phyloP scores from a whole-genome alignment of 2,888 invertebrate species.

The Pristionchus arcanus region DNA sequence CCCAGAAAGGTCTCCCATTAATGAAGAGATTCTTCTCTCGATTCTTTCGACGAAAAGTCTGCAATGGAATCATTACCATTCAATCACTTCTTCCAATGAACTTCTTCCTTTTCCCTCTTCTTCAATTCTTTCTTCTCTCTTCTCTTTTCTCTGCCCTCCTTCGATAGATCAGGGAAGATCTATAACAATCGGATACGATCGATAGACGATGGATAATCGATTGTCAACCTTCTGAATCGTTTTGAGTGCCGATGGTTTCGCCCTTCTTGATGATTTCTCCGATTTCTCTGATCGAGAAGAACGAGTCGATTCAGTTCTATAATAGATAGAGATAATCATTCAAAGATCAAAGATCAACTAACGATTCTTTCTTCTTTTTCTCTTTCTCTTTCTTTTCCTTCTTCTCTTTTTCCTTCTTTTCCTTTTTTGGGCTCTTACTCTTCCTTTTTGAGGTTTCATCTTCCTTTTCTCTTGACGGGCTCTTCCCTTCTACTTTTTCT shows the following conservation, averaged over 20 bases:
- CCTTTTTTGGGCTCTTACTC: not conserved
- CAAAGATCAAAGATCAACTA: constrained; percentile 1
- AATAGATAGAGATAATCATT: not conserved
- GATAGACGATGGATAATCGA: not conserved
- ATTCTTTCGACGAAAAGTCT: constrained; percentile 1
- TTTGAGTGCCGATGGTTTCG: not conserved
- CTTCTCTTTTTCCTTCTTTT: not conserved
- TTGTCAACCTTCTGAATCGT: constrained; percentile 15
- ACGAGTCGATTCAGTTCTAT: not conserved
- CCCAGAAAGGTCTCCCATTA: constrained; percentile 28
- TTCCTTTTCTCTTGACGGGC: not conserved
- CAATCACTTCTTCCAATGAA: not conserved
- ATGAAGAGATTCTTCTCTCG: constrained; percentile 3
- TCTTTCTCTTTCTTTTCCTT: not conserved
- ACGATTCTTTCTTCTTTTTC: not conserved
- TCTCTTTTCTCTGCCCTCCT: not conserved
- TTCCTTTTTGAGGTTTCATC: not conserved
- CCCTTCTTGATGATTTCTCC: not conserved
- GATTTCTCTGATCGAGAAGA: not conserved
- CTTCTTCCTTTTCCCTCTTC: constrained; percentile 16
- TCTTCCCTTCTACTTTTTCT: not conserved
- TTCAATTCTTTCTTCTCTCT: constrained; percentile 4
- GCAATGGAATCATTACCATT: not conserved
- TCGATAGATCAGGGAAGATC: constrained; percentile 42
- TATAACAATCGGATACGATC: not conserved